Conservation (phyloP, 2,113 vertebrate species). For the Paedocypris sp. region DNA sequence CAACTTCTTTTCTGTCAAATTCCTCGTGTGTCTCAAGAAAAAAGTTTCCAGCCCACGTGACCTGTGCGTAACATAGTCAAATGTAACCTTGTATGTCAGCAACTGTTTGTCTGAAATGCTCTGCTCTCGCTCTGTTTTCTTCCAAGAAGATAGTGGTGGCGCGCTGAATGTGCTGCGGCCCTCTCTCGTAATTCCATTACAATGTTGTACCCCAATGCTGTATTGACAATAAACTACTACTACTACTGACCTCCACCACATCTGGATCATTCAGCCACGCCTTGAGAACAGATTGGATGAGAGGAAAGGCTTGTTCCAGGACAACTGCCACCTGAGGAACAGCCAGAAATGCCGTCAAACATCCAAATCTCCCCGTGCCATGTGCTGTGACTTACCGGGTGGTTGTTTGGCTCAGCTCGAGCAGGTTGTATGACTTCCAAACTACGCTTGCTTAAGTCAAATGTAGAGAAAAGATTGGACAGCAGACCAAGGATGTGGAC, state of each 20-base stretch:
- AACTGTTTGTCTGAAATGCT: no score
- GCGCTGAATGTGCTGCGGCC: no score
- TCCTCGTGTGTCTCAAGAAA: no score
- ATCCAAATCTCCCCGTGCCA: neutral
- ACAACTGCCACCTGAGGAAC: slow-evolving; percentile 80
- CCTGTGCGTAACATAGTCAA: no score
- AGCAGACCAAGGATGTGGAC: slow-evolving; percentile 88
- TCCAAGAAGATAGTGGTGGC: no score
- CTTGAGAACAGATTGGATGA: slow-evolving; percentile 88
- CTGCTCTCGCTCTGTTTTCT: no score
- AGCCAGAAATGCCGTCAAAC: neutral
- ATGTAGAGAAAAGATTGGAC: slow-evolving; percentile 86
- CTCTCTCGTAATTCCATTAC: no score
- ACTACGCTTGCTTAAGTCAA: slow-evolving; percentile 76
- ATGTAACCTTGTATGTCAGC: no score
- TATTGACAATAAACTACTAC: neutral
- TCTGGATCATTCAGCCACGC: slow-evolving; percentile 91
- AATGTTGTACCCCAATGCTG: no score
- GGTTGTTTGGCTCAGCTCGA: slow-evolving; percentile 66
- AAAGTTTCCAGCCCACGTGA: no score
- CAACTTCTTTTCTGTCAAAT: no score
- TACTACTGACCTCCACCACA: slow-evolving; percentile 80
- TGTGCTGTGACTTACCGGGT: slow-evolving; percentile 74
- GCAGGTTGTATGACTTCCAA: slow-evolving; percentile 59
- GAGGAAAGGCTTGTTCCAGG: slow-evolving; percentile 85